Evolutionary conservation across 2,797 vertebrate species (phyloP).

Genomic region (Anas capensis): DNA sequence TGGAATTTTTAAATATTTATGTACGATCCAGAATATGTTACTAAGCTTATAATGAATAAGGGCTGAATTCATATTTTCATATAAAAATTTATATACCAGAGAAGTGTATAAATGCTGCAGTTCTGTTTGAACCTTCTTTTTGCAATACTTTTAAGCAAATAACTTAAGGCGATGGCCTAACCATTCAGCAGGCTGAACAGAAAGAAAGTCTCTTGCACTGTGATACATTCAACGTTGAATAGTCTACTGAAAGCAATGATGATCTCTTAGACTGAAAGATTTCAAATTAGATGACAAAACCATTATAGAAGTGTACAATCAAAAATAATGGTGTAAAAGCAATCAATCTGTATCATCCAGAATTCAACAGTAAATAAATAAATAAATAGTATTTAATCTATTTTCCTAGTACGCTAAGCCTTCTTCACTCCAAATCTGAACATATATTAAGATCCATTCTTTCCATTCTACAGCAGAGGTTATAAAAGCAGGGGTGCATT

Average conservation of each 20-base stretch:
- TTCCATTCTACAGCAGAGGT: not conserved
- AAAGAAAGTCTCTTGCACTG: not conserved
- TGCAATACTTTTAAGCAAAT: not conserved
- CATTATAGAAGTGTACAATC: not conserved
- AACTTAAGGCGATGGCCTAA: not conserved
- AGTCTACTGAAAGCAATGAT: not conserved
- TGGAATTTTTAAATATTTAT: not conserved
- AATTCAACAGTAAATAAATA: not conserved
- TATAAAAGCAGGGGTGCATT: not conserved
- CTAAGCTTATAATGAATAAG: not conserved
- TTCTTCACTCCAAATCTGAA: not conserved
- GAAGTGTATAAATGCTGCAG: not conserved
- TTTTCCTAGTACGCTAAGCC: not conserved
- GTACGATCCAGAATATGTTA: not conserved
- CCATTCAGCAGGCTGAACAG: not conserved
- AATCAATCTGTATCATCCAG: not conserved
- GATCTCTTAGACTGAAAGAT: not conserved
- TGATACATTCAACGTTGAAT: not conserved
- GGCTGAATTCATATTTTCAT: not conserved
- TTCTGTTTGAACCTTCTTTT: not conserved
- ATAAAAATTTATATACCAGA: not conserved
- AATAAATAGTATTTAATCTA: not conserved
- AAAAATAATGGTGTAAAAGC: not conserved
- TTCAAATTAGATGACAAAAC: not conserved
- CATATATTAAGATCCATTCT: accelerated